Evolutionary conservation across 2,797 vertebrate genomes (phyloP), one percentile per base, ranked within the genome.

Genomic region (Morelia viridis): DNA sequence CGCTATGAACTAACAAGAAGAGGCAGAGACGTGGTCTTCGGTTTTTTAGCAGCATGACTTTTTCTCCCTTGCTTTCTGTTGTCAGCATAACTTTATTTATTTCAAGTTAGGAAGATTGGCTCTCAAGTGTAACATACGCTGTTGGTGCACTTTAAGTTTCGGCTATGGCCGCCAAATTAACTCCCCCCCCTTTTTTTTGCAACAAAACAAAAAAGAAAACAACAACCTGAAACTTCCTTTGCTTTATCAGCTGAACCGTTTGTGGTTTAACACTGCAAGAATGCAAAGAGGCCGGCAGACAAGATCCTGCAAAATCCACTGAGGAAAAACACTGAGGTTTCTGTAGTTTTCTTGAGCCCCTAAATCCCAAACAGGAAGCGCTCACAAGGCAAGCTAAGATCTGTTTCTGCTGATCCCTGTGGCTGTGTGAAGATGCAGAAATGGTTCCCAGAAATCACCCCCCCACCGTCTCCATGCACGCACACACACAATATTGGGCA

Each of bases 41-140:
- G 60, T 28, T 41, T 87, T 80, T 92, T 84, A 92, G 89, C 65
- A 92, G 91, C 91, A 85, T 15, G 5, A 50, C n/a, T 56, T 90
- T 64, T 85, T 13, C 15, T 26, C 13, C 5, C 17, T 71, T 24
- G 50, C 13, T 90, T 53, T 83, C 26, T 26, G 5, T 15, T 17
- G 6, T 85, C 17, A 5, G 57, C 41, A 15, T 76, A 46, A 5
- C 11, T 92, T 90, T 64, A 83, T 92, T 92, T 26, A 64, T 28
- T 87, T 50, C 92, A 87, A 64, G 65, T 83, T 53, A 87, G 65
- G 64, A 90, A 35, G 11, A n/a, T 24, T 15, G n/a, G 65, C 85
- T 90, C 46, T 12, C 65, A n/a, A 46, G 31, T 46, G 2, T n/a
- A 53, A 65, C 46, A 83, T 50, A 80, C 62, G 22, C 65, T 5